A percentile compares a stretch with the other conserved stretches of the same genome.
Conservation (phyloP, 1,140 invertebrate species). For the Geopemphigus sp. region DNA sequence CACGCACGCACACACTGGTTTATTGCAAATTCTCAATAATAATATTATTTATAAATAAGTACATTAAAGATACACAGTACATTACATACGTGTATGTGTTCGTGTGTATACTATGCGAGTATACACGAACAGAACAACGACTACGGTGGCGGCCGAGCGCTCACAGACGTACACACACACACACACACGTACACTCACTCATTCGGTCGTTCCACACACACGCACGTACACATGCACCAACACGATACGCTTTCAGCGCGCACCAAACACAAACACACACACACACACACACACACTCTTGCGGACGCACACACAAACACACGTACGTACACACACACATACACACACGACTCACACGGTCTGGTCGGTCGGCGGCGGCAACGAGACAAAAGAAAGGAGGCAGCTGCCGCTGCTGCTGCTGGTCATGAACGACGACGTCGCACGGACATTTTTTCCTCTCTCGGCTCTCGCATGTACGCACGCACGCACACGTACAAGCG, state of each 20-base stretch:
- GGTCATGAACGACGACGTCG: constrained; percentile 48
- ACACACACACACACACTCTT: not conserved
- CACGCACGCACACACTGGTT: not conserved
- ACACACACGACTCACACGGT: not conserved
- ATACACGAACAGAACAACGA: not conserved
- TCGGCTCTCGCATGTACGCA: not conserved
- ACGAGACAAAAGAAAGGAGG: constrained; percentile 48
- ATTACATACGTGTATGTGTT: not conserved
- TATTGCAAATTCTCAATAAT: not conserved
- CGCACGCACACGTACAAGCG: not conserved
- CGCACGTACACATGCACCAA: too few relatives aligned
- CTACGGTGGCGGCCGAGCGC: constrained; percentile 9
- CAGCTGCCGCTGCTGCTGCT: constrained; percentile 46
- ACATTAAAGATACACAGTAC: not conserved
- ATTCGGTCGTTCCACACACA: not conserved
- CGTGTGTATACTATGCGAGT: not conserved
- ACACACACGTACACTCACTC: not conserved
- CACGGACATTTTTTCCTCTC: constrained; percentile 33
- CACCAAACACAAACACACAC: not conserved
- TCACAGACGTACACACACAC: constrained; percentile 29
- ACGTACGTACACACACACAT: not conserved
- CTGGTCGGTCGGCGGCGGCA: constrained; percentile 10
- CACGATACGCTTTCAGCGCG: too few relatives aligned
- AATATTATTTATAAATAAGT: not conserved
- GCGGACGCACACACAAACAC: not conserved